Percentiles rank a stretch among this genome's conserved stretches.
Evolutionary conservation across 2,797 vertebrate species (phyloP).

Genomic region (Eutrigla gurnardus): DNA sequence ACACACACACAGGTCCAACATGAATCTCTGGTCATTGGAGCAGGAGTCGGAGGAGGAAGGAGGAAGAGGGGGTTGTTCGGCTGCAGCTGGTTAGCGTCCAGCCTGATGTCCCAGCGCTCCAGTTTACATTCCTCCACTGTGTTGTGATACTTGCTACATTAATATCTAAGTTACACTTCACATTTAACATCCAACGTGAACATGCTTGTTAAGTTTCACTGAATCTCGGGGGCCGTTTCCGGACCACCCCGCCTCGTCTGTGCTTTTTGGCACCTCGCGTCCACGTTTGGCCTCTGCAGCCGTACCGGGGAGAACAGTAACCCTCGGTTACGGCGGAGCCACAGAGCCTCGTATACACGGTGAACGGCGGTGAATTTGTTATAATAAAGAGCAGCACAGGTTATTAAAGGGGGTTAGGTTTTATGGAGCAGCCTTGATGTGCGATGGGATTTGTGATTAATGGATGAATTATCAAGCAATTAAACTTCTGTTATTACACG

Average conservation of each 20-base stretch:
- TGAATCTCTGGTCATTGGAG: constrained; percentile 15
- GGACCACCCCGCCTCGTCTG: constrained; percentile 77
- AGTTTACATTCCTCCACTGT: constrained; percentile 79
- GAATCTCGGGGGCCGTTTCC: constrained; percentile 71
- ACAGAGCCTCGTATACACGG: constrained; percentile 49
- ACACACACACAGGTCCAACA: constrained; percentile 7
- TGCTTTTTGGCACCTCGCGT: constrained; percentile 70
- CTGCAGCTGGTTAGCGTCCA: constrained; percentile 71
- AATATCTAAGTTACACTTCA: constrained; percentile 80
- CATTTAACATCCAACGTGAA: constrained; percentile 77
- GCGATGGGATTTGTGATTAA: constrained; percentile 35
- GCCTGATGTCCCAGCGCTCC: constrained; percentile 71
- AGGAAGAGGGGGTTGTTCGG: constrained; percentile 32
- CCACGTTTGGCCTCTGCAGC: constrained; percentile 51
- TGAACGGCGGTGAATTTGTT: constrained; percentile 34
- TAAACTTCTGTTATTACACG: constrained; percentile 11
- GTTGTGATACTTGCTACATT: constrained; percentile 83
- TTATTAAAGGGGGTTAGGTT: constrained; percentile 44
- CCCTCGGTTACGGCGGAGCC: constrained; percentile 58
- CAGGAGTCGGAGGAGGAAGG: background rate
- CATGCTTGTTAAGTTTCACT: constrained; percentile 82
- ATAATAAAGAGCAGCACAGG: constrained; percentile 18
- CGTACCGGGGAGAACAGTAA: constrained; percentile 62
- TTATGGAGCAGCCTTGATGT: constrained; percentile 34
- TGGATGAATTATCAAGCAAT: constrained; percentile 31